Evolutionary conservation across 2,888 invertebrate genomes (phyloP), one percentile per base, ranked within the genome.

Genomic region (Hyalella azteca): DNA sequence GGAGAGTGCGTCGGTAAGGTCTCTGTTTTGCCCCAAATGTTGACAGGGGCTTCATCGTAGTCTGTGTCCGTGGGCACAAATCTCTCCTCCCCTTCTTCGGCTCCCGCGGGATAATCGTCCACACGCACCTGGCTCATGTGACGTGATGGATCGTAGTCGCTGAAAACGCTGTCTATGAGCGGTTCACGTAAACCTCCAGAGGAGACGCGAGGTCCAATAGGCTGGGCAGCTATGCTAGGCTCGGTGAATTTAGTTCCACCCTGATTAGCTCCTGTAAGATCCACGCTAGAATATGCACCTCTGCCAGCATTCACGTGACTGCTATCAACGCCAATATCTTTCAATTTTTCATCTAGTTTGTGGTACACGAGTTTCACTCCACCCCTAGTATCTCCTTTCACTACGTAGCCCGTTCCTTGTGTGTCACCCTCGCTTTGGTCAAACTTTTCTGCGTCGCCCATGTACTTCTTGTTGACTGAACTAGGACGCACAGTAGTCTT

Each of bases 381-480:
- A 45, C 75, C 75, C 19, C 75, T 32, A 26, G 45, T 26, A 41
- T 75, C 75, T 11, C 75, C 75, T 41, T 75, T 75, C 40, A 75
- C 75, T n/a, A 75, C 75, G 7, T 39, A 26, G 9, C 75, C 75
- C 45, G 75, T 75, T 26, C 75, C 75, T 7, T 75, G 45, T 26
- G 75, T 29, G 5, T 5, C 11, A 41, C 7, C 29, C 22, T 22
- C 45, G n/a, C 1, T 19, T 36, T 66, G 32, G 22, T 13, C 36
- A 66, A 66, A 32, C 9, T 22, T 36, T 29, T 19, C 66, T 36
- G 66, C 66, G 36, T 66, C 66, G 7, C 66, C 66, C 29, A 66
- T 66, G 36, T 66, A 66, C 36, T 66, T 66, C 36, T 66, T 66
- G 36, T 66, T 66, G 1, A 66, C 66, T 1, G 54, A 15, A 29